Percentiles rank a stretch among this genome's conserved stretches.
These are phyloP conservation scores for Platygyra sinensis DNA, from an alignment of 64 coral and sea anemone genomes.

Conservation along the genomic window DNA sequence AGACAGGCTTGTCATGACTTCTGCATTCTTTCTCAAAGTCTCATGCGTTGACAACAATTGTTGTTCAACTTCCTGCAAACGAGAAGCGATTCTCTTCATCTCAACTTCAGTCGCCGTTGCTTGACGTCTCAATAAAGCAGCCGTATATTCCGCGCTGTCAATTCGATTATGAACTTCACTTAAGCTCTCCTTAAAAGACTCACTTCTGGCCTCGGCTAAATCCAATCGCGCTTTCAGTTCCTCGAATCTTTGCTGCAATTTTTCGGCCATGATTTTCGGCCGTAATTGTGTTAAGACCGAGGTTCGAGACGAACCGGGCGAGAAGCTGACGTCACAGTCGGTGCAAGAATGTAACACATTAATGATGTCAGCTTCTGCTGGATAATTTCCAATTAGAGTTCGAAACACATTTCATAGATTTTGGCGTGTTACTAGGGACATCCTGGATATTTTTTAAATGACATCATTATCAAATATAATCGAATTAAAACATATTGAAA, in stretches of 20 bases:
- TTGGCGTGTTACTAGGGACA: too few relatives aligned
- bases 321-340: slow-evolving; percentile 14
- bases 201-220: slow-evolving; percentile 14
- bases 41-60: neutral
- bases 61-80: slow-evolving; percentile 5
- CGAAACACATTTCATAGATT: too few relatives aligned
- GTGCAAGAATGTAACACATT: neutral
- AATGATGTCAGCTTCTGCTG: neutral
- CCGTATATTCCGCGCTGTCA: slow-evolving; percentile 22
- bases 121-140: neutral
- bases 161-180: slow-evolving; percentile 25
- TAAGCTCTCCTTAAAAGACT: slow-evolving; percentile 21
- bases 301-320: neutral
- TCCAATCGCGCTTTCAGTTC: slow-evolving; percentile 34
- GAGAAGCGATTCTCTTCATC: slow-evolving; percentile 1
- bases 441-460: too few relatives aligned
- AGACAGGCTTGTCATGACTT: neutral
- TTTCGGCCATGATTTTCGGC: slow-evolving; percentile 4
- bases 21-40: slow-evolving; percentile 28
- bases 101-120: slow-evolving; percentile 8
- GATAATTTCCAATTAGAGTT: neutral
- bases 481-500: too few relatives aligned
- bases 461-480: too few relatives aligned
- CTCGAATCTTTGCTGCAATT: slow-evolving; percentile 12
- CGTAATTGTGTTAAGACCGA: neutral